Evolutionary conservation across 2,113 vertebrate species (phyloP).

Genomic region (Microcebus tavaratra): DNA sequence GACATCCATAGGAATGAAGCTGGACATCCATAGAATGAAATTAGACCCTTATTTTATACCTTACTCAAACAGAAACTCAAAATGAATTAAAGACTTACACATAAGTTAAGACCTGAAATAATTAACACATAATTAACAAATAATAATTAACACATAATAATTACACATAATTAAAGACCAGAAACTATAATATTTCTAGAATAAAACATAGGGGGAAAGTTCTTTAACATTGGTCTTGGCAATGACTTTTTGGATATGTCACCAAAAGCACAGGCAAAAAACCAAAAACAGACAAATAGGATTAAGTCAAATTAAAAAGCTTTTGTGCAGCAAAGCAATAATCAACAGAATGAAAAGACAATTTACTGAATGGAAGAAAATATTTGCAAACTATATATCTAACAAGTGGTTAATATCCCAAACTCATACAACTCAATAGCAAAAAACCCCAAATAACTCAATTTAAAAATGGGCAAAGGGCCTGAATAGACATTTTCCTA

Average conservation of each 20-base stretch:
- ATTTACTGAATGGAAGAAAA: not conserved
- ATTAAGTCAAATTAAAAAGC: not conserved
- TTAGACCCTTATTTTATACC: not conserved
- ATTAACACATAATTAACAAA: too few species aligned
- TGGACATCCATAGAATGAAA: not conserved
- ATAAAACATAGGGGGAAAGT: not conserved
- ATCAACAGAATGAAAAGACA: not conserved
- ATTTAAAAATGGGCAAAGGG: not conserved
- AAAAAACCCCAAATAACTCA: not conserved
- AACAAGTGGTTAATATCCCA: not conserved
- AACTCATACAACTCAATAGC: not conserved
- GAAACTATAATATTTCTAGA: not conserved
- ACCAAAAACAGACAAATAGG: not conserved
- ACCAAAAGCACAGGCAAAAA: not conserved
- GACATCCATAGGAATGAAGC: not conserved
- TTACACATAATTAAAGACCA: not conserved
- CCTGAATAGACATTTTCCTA: not conserved
- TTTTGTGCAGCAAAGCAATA: not conserved
- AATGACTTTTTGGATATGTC: not conserved
- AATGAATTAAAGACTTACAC: not conserved
- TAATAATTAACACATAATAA: too few species aligned
- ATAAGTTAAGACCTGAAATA: not conserved
- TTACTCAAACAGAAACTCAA: not conserved
- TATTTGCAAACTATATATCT: not conserved
- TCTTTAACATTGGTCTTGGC: not conserved